Evolutionary conservation across 2,797 vertebrate species (phyloP), one percentile per base, ranked within the genome.

Genomic region (Onychomys torridus): DNA sequence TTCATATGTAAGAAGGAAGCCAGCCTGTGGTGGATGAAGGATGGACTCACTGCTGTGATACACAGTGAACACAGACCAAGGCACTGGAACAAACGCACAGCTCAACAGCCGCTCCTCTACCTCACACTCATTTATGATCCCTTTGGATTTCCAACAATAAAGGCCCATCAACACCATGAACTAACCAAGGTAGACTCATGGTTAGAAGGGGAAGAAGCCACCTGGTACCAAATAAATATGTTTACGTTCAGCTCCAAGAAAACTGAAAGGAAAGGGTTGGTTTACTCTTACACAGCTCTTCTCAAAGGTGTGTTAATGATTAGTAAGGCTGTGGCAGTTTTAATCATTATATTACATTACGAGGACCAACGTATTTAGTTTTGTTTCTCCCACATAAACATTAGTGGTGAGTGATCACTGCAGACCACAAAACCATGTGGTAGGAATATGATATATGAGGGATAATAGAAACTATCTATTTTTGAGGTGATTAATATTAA

Each of bases 91-190:
- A 85, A 92, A 82, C 9, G 25, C 11, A 23, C 23, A 73, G n/a
- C 46, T 81, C 83, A 52, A 55, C 77, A 46, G 37, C 32, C 43
- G 19, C 46, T 86, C 40, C 14, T 59, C 40, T 3, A 32, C 81
- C 61, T 90, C 32, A 67, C 40, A 34, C 21, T 77, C 32, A 37
- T 34, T 34, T 95, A 29, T 86, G 25, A 79, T 92, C 96, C 91
- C 87, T 90, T 97, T 95, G 59, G n/a, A 78, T 91, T 91, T 52
- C 43, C 63, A 59, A 85, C 43, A 71, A 73, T 59, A 59, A 89
- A 95, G 78, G 37, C 75, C 89, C 65, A 89, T 87, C 76, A 95
- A 67, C 63, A 46, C n/a, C n/a, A 49, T 87, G 79, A 83, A 86
- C 49, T 89, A 83, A 25, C 83, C 29, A 87, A 89, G 37, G 59